phyloP scores from a whole-genome alignment of 2,113 vertebrate species.

The Emydura subglobosa region DNA sequence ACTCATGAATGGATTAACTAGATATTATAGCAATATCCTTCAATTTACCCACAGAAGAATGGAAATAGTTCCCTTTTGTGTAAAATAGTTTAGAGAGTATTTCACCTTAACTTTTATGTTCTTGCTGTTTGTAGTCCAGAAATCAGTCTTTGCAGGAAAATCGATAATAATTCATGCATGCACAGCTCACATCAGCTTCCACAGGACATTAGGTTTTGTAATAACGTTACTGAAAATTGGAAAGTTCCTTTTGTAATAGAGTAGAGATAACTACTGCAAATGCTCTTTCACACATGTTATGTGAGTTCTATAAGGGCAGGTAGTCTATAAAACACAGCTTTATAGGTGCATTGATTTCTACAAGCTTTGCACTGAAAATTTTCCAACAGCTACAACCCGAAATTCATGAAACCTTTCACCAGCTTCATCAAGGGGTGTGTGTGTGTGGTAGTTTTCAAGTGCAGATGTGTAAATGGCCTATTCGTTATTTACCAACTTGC shows the following conservation, averaged over 20 bases:
- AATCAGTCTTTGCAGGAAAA: slow-evolving; percentile 74
- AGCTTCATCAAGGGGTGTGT: slow-evolving; percentile 12
- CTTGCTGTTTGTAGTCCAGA: slow-evolving; percentile 48
- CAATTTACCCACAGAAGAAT: slow-evolving; percentile 46
- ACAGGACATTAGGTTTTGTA: slow-evolving; percentile 68
- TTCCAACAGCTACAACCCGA: slow-evolving; percentile 6
- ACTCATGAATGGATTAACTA: slow-evolving; percentile 68
- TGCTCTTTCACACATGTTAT: slow-evolving; percentile 9
- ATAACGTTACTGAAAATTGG: slow-evolving; percentile 66
- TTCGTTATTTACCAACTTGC: slow-evolving; percentile 52
- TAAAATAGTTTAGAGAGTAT: slow-evolving; percentile 46
- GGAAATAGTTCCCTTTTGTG: slow-evolving; percentile 63
- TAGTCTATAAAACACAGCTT: not conserved
- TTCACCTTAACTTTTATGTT: slow-evolving; percentile 68
- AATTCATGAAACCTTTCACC: slow-evolving; percentile 46
- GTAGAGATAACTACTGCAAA: slow-evolving; percentile 47
- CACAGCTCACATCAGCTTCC: slow-evolving; percentile 55
- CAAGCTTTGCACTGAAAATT: slow-evolving; percentile 8
- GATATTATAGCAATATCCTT: slow-evolving; percentile 51
- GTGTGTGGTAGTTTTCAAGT: not conserved
- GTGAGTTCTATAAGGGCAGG: not conserved
- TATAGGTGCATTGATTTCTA: not conserved
- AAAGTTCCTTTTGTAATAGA: slow-evolving; percentile 67
- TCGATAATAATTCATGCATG: slow-evolving; percentile 73
- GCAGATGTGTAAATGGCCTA: slow-evolving; percentile 43